Base-by-base conservation (phyloP, 2,797 vertebrate species). In the Heteromormyrus szaboi region DNA sequence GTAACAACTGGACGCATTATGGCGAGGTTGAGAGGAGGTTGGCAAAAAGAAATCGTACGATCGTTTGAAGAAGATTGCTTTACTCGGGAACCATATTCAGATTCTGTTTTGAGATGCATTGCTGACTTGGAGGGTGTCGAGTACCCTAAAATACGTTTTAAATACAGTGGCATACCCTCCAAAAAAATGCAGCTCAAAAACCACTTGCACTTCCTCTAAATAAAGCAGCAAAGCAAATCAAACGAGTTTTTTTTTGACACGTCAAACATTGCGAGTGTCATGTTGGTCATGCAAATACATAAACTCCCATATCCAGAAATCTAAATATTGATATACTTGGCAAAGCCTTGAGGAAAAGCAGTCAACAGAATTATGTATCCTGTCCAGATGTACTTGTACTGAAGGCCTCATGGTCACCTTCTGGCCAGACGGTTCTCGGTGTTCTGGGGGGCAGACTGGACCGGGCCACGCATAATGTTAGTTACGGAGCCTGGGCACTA, bases 241-340 rank as follows among this genome's bases (percentile, higher is more conserved):
- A 25, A 50, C 11, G 1, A 12, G 1, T 19, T 46, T 72, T 37
- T 72, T 72, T 33, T 76, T 41, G 79, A 48, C 44, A 83, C 17
- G 44, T 83, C n/a, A 83, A 65, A 65, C 72, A 44, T 79, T 79
- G 12, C 3, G 14, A 44, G 72, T 44, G 41, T 44, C 44, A 48
- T 83, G 19, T 50, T 50, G n/a, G 19, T 83, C 44, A 50, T 83
- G 79, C 46, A 83, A 50, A 83, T 50, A 50, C n/a, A 50, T 83
- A 48, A 41, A 48, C 79, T 25, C 79, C 41, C 79, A 19, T 19
- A 50, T 83, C 44, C 79, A 83, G 8, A 50, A 83, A 83, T 83
- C 41, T 83, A 83, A 83, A 83, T 83, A 83, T 83, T 83, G 79
- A 83, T 83, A 83, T 83, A 50, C 7, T 83, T 25, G 46, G 9